These are phyloP conservation scores for Hirtodrosophila cameraria DNA, from an alignment of 2,888 invertebrate genomes.

Conservation along the genomic window DNA sequence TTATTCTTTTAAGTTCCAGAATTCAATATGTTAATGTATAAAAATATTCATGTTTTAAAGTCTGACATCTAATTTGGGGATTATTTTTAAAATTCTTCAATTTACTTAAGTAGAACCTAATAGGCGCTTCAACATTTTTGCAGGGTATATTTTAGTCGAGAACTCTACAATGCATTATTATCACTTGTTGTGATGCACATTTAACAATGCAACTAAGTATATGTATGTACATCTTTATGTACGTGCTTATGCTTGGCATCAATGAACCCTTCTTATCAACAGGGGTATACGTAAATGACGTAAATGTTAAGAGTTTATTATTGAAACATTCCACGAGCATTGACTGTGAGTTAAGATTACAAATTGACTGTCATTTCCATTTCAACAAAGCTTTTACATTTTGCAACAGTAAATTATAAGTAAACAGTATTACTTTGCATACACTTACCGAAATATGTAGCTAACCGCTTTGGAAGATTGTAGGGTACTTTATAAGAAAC, in stretches of 20 bases:
- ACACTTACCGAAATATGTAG: neutral
- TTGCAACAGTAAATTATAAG: constrained; percentile 18
- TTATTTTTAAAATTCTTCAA: too few species aligned
- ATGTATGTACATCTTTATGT: too few species aligned
- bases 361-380: constrained; percentile 20
- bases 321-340: constrained; percentile 13
- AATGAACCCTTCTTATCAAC: constrained; percentile 48
- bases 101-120: too few species aligned
- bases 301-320: neutral
- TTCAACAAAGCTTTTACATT: constrained; percentile 31
- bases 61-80: too few species aligned
- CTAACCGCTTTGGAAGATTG: too few species aligned
- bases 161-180: neutral
- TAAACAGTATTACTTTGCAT: neutral
- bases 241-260: constrained; percentile 19
- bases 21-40: too few species aligned
- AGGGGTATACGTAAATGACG: constrained; percentile 14
- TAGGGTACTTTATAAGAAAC: too few species aligned
- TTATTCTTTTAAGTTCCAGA: too few species aligned
- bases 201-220: neutral
- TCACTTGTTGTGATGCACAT: neutral
- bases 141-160: too few species aligned
- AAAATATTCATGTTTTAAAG: too few species aligned
- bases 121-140: too few species aligned
- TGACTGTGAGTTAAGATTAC: constrained; percentile 19